Base-by-base conservation (phyloP, 2,888 invertebrate species). In the Gisinianus flammeolus region DNA sequence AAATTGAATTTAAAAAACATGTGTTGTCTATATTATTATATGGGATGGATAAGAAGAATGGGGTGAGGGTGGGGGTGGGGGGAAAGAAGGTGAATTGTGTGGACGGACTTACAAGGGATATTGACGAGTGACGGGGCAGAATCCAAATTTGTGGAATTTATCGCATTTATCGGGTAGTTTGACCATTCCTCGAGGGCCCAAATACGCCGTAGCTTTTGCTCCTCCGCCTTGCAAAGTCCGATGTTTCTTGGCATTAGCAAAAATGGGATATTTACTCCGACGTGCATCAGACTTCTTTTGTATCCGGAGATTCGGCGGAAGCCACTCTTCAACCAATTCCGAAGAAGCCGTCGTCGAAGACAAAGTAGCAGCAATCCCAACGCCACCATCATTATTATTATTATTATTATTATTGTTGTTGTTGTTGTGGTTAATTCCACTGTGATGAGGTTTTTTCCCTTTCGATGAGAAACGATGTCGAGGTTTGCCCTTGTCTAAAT, bases 131-230 rank as follows among this genome's bases (percentile, higher is more conserved):
- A 85, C 82, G 6, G 83, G 83, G 73, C 84, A 85, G 66, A 85
- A 85, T 28, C 84, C 84, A 79, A 82, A 85, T 73, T 82, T 69
- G 28, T 81, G 76, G 66, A 83, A 83, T 67, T 83, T 83, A n/a
- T 83, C 82, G 74, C 84, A 85, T 28, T 82, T 83, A 35, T 79
- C 75, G 0, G 84, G 84, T 19, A 77, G 54, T 16, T 67, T 71
- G n/a, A 64, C n/a, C 31, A 66, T 31, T 19, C 77, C 75, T 44
- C 44, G 66, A 12, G 75, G 75, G 5, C 26, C 56, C 3, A 19
- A 12, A n/a, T 24, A n/a, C 2, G 22, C 22, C 8, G 16, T n/a
- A 24, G 10, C 19, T n/a, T 30, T 30, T 72, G 30, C 24, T 1
- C 5, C 6, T 22, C 24, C 8, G 8, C 10, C 10, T 44, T 44